A percentile compares a stretch with the other conserved stretches of the same genome.
Conservation (phyloP, 2,113 vertebrate species). For the Hyla sarda region DNA sequence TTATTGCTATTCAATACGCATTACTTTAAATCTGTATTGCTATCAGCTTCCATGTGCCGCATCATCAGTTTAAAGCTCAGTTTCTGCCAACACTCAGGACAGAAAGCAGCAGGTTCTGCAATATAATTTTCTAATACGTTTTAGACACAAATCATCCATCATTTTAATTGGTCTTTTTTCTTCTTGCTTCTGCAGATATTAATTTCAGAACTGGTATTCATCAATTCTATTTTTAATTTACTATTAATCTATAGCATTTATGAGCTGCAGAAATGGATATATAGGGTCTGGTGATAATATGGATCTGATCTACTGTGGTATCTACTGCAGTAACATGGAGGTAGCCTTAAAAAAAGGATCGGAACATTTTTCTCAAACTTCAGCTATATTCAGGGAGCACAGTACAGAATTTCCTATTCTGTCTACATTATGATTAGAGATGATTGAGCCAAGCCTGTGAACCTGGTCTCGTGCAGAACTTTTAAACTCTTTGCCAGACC, state of each 20-base stretch:
- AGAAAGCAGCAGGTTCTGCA: slow-evolving; percentile 3
- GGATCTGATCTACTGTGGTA: neutral
- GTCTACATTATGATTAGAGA: too few species aligned
- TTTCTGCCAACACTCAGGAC: slow-evolving; percentile 38
- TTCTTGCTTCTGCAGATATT: slow-evolving; percentile 1
- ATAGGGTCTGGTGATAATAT: neutral
- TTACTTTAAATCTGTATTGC: slow-evolving; percentile 35
- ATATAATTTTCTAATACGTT: slow-evolving; percentile 27
- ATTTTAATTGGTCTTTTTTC: slow-evolving; percentile 35
- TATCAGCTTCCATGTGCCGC: slow-evolving; percentile 45
- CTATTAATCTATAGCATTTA: slow-evolving; percentile 14
- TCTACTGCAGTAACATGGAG: neutral
- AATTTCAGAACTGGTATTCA: neutral
- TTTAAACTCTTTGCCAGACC: too few species aligned
- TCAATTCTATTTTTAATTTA: slow-evolving; percentile 26
- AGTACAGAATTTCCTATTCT: too few species aligned
- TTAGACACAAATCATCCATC: slow-evolving; percentile 17
- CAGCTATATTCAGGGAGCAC: neutral
- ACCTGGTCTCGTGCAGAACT: too few species aligned
- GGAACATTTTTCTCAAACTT: neutral
- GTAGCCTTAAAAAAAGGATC: too few species aligned
- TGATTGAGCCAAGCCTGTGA: too few species aligned
- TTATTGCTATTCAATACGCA: slow-evolving; percentile 55
- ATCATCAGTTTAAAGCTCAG: slow-evolving; percentile 40
- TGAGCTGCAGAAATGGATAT: neutral